Evolutionary conservation across 1,140 invertebrate species (phyloP), one percentile per base, ranked within the genome.

Genomic region (Venustaconcha ellipsiformis): DNA sequence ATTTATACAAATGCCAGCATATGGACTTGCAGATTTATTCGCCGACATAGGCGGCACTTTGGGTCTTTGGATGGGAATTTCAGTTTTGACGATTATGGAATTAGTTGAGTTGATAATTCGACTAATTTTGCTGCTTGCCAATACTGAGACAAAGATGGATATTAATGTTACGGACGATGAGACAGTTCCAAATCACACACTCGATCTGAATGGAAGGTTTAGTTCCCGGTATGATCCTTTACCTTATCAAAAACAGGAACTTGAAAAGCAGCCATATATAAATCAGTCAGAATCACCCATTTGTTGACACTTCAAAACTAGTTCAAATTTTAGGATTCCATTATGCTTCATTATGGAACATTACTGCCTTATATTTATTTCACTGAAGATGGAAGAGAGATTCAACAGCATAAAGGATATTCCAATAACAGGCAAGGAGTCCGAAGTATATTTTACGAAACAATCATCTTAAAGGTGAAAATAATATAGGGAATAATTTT

Each of bases 1-100:
- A 76, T 87, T 86, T 58, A 82, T 79, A 67, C 85, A 88, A 74
- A 86, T 86, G 72, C 82, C 86, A 26, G 86, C 83, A 18, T 88
- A 88, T 77, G 85, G 82, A 12, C 76, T 88, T 18, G 83, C 83
- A 11, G 86, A 88, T 72, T 80, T 88, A 71, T 86, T 88, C 77
- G 84, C 87, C 0, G 87, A 88, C 67, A 87, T 88, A 59, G 87
- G 87, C 8, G 87, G 87, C 3, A 88, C 87, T 8, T 73, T 88
- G 20, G 87, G 87, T 17, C 74, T 88, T 20, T 88, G 87, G 87
- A 88, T 88, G 85, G 87, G 87, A 11, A 87, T 88, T 65, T 88
- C 87, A 37, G 84, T 88, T 14, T 70, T 88, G 62, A 88, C 87
- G 26, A 86, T 88, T 55, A 87, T 87, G 85, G 87, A 88, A 72